Base-by-base conservation (phyloP, 1,140 invertebrate genomes). In the Megalopta genalis region DNA sequence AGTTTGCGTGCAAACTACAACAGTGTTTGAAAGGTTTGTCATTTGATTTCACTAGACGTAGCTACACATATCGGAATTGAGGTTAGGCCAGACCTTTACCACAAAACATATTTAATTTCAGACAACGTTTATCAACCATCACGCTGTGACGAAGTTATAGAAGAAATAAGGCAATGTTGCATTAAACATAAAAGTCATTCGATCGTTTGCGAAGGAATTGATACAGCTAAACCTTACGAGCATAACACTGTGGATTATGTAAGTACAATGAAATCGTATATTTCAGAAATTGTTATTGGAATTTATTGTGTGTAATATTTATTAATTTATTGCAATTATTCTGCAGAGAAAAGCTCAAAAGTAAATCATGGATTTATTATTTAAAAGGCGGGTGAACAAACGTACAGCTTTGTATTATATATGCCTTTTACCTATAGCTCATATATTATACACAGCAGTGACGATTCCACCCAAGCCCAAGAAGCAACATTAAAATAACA, bases 1-100 rank as follows among this genome's bases (percentile, higher is more conserved):
- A 89, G 88, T 94, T 94, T 85, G 96, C 96, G 64, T 97, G 96
- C 91, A 94, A 94, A 84, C 95, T 97, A 85, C 96, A 97, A 93
- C 94, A 93, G 86, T 97, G 96, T 90, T 94, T 97, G 80, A 93
- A 94, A 93, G 95, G 96, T 97, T 93, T 86, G 82, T 77, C 54
- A 9, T 71, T 86, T 82, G 3, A 32, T 59, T 21, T 52, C 37
- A 25, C 49, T 62, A 7, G 2, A 39, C 16, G 0, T 32, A 25
- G 39, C 23, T 9, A 18, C 9, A 27, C 18, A 14, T 16, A 23
- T n/a, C 18, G 49, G 16, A 52, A 27, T 57, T 46, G 1, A 0
- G 10, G 18, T 63, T 64, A 42, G 12, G 42, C 10, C 10, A 73
- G 59, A 63, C 37, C 39, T 9, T 14, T 66, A 77, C 71, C 12